A percentile compares a stretch with the other conserved stretches of the same genome.
phyloP scores from a whole-genome alignment of 2,113 vertebrate genomes.

The Toxotes jaculatrix region DNA sequence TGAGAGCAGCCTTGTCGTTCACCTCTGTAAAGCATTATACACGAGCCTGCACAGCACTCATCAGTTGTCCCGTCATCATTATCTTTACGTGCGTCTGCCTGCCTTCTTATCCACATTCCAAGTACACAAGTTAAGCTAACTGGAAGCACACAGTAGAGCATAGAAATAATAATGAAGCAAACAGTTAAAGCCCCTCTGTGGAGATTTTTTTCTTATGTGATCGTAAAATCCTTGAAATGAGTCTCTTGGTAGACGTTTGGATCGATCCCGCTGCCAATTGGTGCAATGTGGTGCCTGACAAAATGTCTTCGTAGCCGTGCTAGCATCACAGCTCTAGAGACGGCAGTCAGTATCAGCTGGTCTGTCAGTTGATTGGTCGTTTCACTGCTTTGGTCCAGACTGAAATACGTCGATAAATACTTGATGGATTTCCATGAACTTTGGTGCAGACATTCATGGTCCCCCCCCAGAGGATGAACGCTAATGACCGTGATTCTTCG shows the following conservation, averaged over 20 bases:
- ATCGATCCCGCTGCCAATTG: background rate
- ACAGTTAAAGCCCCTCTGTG: background rate
- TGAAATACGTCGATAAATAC: background rate
- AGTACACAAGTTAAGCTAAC: slow-evolving; percentile 36
- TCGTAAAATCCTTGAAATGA: background rate
- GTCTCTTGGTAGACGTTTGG: background rate
- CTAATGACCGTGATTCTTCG: background rate
- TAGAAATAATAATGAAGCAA: background rate
- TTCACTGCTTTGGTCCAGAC: background rate
- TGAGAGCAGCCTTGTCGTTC: background rate
- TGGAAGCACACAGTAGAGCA: slow-evolving; percentile 28
- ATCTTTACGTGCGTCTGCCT: background rate
- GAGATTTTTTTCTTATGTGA: background rate
- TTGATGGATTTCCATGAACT: background rate
- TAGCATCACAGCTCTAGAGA: background rate
- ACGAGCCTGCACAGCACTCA: slow-evolving; percentile 14
- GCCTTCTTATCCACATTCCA: slow-evolving; percentile 19
- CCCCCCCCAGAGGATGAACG: background rate
- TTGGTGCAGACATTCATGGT: background rate
- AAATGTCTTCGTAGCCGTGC: background rate
- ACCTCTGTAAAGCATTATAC: background rate
- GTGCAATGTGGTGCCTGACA: background rate
- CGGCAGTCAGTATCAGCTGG: background rate
- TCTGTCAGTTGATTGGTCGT: background rate
- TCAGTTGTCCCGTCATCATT: background rate